phyloP scores from a whole-genome alignment of 1,140 invertebrate species.

The Cotesia chilonis region DNA sequence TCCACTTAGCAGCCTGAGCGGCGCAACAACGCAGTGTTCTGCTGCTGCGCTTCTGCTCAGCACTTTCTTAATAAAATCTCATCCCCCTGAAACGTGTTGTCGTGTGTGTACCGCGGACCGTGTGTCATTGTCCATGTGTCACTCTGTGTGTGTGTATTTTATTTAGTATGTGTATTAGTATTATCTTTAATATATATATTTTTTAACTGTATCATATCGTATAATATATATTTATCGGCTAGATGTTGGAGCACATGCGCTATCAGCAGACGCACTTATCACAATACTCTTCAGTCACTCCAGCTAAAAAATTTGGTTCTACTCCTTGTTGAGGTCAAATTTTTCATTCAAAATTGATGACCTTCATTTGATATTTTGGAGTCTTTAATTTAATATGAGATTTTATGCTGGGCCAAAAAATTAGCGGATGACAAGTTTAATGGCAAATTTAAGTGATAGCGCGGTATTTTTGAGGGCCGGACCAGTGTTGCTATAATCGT shows the following conservation, averaged over 20 bases:
- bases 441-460: too few species aligned
- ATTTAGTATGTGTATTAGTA: neutral
- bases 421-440: too few species aligned
- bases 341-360: too few species aligned
- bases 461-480: neutral
- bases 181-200: neutral
- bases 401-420: too few species aligned
- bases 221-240: neutral
- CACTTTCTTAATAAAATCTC: constrained; percentile 14
- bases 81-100: constrained; percentile 20
- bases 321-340: too few species aligned
- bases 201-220: too few species aligned
- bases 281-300: too few species aligned
- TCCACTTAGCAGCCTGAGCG: constrained; percentile 56
- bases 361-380: too few species aligned
- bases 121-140: constrained; percentile 7
- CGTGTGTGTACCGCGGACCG: constrained; percentile 19
- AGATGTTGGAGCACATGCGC: neutral
- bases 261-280: too few species aligned
- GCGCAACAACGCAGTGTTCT: constrained; percentile 39
- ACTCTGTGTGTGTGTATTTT: neutral
- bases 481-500: neutral
- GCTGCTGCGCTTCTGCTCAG: constrained; percentile 29
- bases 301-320: too few species aligned
- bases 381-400: too few species aligned